Evolutionary conservation across 2,888 invertebrate genomes (phyloP).

Genomic region (Carcina quercana): DNA sequence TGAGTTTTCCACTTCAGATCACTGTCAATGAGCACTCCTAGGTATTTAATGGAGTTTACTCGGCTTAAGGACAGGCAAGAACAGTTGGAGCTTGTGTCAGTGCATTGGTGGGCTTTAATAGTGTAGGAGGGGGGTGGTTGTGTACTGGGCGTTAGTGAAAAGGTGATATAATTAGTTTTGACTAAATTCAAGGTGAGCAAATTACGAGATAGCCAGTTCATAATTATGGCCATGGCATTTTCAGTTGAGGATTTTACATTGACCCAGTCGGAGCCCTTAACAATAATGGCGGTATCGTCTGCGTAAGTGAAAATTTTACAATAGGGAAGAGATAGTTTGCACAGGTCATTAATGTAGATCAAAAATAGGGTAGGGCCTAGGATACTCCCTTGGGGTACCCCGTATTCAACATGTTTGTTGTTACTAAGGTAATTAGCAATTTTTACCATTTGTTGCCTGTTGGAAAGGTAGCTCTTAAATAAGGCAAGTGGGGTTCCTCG

Average conservation of each 20-base stretch:
- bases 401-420: neutral
- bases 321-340: neutral
- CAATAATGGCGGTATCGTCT: neutral
- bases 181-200: neutral
- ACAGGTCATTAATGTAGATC: slow-evolving; percentile 1
- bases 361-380: slow-evolving; percentile 1
- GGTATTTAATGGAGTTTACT: too few species aligned
- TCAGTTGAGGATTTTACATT: neutral
- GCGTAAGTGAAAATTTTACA: slow-evolving; percentile 1
- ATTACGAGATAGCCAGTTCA: neutral
- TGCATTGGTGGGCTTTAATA: neutral
- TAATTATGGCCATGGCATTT: neutral
- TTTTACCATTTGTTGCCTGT: neutral
- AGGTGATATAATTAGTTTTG: slow-evolving; percentile 1
- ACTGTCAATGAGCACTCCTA: too few species aligned
- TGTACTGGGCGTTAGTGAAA: neutral
- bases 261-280: neutral
- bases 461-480: neutral
- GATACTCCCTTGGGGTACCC: slow-evolving; percentile 1
- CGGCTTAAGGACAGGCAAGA: neutral
- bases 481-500: neutral
- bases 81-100: neutral
- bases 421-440: neutral
- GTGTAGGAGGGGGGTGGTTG: neutral
- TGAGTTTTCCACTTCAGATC: too few species aligned